Conservation (phyloP, 2,888 invertebrate genomes). For the Rhamphomyia laevipes region DNA sequence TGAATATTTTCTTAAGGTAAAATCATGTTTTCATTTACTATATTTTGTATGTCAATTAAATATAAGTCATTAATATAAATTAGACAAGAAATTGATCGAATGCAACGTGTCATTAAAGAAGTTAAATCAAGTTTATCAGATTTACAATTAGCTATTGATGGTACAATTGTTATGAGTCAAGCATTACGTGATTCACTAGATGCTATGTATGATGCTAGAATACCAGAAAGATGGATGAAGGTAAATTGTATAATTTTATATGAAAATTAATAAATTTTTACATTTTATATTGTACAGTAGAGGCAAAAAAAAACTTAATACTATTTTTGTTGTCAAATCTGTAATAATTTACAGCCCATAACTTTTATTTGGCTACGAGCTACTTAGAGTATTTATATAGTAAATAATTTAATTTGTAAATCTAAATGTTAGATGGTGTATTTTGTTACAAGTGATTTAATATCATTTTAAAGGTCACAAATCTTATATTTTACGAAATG, state of each 20-base stretch:
- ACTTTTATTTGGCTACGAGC: too few species aligned
- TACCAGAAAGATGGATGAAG: constrained; percentile 87
- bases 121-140: constrained; percentile 75
- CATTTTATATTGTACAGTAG: too few species aligned
- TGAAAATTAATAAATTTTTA: background rate
- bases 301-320: too few species aligned
- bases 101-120: constrained; percentile 71
- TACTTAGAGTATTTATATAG: too few species aligned
- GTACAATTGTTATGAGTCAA: constrained; percentile 95
- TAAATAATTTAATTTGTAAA: too few species aligned
- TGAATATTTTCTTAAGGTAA: constrained; percentile 84
- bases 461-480: too few species aligned
- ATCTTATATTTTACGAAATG: too few species aligned
- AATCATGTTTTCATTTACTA: background rate
- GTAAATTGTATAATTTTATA: constrained; percentile 33
- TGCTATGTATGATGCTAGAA: constrained; percentile 92
- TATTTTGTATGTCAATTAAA: background rate
- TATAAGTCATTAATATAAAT: constrained; percentile 2
- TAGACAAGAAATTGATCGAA: constrained; percentile 67
- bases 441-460: too few species aligned
- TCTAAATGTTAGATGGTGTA: too few species aligned
- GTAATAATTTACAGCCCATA: too few species aligned
- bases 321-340: too few species aligned
- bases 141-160: constrained; percentile 89
- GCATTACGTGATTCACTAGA: constrained; percentile 76